Conservation (phyloP, 1,140 invertebrate species). For the Brachionus rubens region DNA sequence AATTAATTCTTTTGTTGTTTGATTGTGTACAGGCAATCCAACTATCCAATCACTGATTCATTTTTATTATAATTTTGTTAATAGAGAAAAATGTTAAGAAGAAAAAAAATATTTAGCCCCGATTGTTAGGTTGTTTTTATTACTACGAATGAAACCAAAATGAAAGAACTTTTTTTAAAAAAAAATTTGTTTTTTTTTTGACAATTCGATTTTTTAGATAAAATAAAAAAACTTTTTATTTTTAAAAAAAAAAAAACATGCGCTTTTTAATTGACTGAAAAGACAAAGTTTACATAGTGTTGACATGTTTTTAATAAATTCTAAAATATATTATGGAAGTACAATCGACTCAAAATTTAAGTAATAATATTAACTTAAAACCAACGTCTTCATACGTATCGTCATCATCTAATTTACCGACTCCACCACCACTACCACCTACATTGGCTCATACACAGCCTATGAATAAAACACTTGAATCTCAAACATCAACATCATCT, state of each 20-base stretch:
- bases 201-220: no score
- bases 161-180: no score
- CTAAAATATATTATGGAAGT: slow-evolving; percentile 37
- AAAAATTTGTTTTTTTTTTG: no score
- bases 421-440: not conserved
- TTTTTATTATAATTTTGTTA: no score
- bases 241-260: slow-evolving; percentile 6
- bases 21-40: no score
- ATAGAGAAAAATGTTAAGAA: no score
- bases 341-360: slow-evolving; percentile 39
- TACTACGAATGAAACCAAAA: no score
- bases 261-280: slow-evolving; percentile 30
- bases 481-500: not conserved
- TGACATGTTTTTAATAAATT: slow-evolving; percentile 36
- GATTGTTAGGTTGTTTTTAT: no score
- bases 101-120: no score
- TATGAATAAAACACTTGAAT: not conserved
- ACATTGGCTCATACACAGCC: not conserved
- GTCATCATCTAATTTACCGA: not conserved
- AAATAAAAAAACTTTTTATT: no score
- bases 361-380: slow-evolving; percentile 18
- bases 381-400: slow-evolving; percentile 18
- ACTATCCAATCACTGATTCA: no score
- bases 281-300: not conserved
- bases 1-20: no score